Evolutionary conservation across 2,888 invertebrate species (phyloP), one percentile per base, ranked within the genome.

Genomic region (Limnephilus lunatus): DNA sequence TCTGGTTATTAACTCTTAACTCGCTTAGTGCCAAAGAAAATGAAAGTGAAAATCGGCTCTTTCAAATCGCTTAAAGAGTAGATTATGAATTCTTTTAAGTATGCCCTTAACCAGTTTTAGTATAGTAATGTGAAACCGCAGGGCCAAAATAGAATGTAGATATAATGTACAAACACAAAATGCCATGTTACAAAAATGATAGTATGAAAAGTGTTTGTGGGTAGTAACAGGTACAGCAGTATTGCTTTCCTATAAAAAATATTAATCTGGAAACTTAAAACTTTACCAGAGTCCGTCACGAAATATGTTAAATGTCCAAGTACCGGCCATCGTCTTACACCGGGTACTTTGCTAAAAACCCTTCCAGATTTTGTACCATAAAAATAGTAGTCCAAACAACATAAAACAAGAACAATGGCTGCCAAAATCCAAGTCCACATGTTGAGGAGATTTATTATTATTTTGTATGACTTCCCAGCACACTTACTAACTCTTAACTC

Each of bases 311-410:
- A 14, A 82, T 94, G 94, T 85, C 94, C 94, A 80, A 94, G 81
- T 53, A 94, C 31, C 11, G 94, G 93, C 31, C 89, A 85, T 48
- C 32, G 15, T 39, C 87, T 91, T 5, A 94, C 93, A 32, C 94
- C 94, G 4, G 94, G 94, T 53, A 94, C 93, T 81, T 93, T 91
- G 19, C 92, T 85, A 35, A 94, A 94, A 92, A 94, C 12, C 90
- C 53, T 92, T 12, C 91, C 91, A 53, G 39, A 32, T 90, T 82
- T 85, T n/a, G 92, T 85, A 68, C 91, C 82, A 44, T 82, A 85
- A 32, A 93, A 81, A 3, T 35, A 68, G 80, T 87, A 93, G 35
- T 93, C n/a, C 30, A 90, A 35, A 80, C 83, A 44, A 80, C 81
- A 90, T 39, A 92, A 83, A 39, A 81, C 19, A 11, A 92, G 25